Conservation (phyloP, 2,113 vertebrate genomes). For the Potamarius usumacintae region DNA sequence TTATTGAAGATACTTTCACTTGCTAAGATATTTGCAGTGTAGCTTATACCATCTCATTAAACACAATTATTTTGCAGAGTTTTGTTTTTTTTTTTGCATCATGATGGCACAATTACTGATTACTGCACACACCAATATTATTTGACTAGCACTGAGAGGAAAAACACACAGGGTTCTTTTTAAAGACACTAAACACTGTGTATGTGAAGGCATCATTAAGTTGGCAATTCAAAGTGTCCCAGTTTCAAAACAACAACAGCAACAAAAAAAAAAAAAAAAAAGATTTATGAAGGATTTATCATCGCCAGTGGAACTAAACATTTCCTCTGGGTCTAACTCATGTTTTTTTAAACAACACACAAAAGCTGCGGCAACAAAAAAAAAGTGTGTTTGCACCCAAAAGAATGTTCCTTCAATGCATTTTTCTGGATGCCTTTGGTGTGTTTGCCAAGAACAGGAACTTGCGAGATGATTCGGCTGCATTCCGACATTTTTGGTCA, state of each 20-base stretch:
- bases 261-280: constrained; percentile 20
- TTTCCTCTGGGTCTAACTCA: constrained; percentile 67
- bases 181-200: neutral
- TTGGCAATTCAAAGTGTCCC: constrained; percentile 64
- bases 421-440: constrained; percentile 32
- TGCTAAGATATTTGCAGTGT: neutral
- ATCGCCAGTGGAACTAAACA: constrained; percentile 58
- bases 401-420: constrained; percentile 34
- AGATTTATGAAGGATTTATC: constrained; percentile 63
- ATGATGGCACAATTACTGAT: neutral
- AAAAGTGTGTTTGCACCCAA: constrained; percentile 43
- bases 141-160: neutral
- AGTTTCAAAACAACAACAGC: constrained; percentile 57
- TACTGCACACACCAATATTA: neutral
- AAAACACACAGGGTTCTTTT: neutral
- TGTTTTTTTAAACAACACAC: constrained; percentile 55
- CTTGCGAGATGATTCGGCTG: neutral
- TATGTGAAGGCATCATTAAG: constrained; percentile 26
- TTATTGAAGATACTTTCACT: no score
- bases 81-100: neutral
- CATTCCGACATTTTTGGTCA: neutral
- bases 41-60: neutral
- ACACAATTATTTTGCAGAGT: neutral
- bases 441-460: neutral
- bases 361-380: constrained; percentile 54